Evolutionary conservation across 2,888 invertebrate species (phyloP).

Genomic region (Synergus gifuensis): DNA sequence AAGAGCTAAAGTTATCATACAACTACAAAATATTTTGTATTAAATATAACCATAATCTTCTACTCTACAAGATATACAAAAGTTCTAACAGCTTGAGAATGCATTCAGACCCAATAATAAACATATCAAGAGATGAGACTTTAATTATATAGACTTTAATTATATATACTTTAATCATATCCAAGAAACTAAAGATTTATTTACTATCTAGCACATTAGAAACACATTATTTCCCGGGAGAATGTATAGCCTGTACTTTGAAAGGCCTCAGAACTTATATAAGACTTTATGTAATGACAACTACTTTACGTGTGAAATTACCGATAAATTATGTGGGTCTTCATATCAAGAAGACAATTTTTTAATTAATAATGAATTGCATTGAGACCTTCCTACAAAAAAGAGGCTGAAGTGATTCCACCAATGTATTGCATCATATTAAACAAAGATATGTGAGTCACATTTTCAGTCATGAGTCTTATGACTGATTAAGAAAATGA

Average conservation of each 20-base stretch:
- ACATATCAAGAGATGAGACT: background rate
- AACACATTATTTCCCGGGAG: background rate
- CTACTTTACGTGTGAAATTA: slow-evolving; percentile 1
- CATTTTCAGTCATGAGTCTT: background rate
- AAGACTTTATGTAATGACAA: slow-evolving; percentile 22
- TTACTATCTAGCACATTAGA: background rate
- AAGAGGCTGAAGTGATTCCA: background rate
- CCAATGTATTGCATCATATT: slow-evolving; percentile 16
- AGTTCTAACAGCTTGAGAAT: background rate
- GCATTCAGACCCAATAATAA: background rate
- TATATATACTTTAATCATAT: background rate
- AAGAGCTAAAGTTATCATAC: background rate
- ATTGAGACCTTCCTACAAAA: background rate
- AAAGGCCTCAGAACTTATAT: slow-evolving; percentile 10
- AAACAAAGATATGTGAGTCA: background rate
- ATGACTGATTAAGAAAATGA: background rate
- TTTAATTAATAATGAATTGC: background rate
- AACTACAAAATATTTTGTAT: background rate
- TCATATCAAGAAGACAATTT: background rate
- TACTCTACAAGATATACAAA: background rate
- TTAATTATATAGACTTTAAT: background rate
- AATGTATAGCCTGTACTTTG: background rate
- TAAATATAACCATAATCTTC: background rate
- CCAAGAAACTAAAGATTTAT: background rate
- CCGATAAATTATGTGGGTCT: slow-evolving; percentile 8